These are phyloP conservation scores for Drosophila nigricruria DNA, from an alignment of 2,888 invertebrate species.

Conservation along the genomic window DNA sequence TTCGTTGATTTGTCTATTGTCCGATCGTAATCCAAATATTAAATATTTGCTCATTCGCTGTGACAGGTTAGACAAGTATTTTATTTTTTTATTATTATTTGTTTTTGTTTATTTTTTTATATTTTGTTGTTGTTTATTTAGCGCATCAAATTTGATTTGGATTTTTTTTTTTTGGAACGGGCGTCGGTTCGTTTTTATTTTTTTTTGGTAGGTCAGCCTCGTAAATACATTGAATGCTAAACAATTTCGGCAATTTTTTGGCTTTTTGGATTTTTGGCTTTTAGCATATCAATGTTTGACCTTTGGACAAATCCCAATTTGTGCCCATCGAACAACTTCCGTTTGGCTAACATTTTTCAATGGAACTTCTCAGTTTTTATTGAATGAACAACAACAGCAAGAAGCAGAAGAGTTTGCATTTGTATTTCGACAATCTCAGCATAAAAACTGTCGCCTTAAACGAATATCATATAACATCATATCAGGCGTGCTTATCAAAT, in stretches of 20 bases:
- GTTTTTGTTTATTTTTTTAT: slow-evolving; percentile 18
- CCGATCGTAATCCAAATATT: slow-evolving; percentile 45
- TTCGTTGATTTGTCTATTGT: slow-evolving; percentile 54
- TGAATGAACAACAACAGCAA: slow-evolving; percentile 22
- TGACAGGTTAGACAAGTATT: slow-evolving; percentile 64
- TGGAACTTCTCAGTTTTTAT: slow-evolving; percentile 49
- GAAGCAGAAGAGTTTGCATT: not conserved
- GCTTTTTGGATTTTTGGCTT: not conserved
- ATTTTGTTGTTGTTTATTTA: slow-evolving; percentile 23
- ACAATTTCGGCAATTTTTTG: not conserved
- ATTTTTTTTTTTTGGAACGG: slow-evolving; percentile 28
- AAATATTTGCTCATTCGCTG: slow-evolving; percentile 50
- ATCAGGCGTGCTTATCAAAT: slow-evolving; percentile 8
- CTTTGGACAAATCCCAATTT: slow-evolving; percentile 25
- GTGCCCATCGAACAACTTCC: slow-evolving; percentile 50
- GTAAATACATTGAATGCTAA: slow-evolving; percentile 16
- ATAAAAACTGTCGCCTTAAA: slow-evolving; percentile 22
- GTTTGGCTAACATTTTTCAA: slow-evolving; percentile 44
- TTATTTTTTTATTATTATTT: slow-evolving; percentile 37
- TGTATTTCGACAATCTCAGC: slow-evolving; percentile 39
- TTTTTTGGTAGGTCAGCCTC: slow-evolving; percentile 36
- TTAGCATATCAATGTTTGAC: slow-evolving; percentile 28
- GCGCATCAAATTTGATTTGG: slow-evolving; percentile 43
- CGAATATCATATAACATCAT: slow-evolving; percentile 49
- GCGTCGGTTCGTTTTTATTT: not conserved